phyloP scores from a whole-genome alignment of 2,113 vertebrate species.

The Dasyprocta punctata region DNA sequence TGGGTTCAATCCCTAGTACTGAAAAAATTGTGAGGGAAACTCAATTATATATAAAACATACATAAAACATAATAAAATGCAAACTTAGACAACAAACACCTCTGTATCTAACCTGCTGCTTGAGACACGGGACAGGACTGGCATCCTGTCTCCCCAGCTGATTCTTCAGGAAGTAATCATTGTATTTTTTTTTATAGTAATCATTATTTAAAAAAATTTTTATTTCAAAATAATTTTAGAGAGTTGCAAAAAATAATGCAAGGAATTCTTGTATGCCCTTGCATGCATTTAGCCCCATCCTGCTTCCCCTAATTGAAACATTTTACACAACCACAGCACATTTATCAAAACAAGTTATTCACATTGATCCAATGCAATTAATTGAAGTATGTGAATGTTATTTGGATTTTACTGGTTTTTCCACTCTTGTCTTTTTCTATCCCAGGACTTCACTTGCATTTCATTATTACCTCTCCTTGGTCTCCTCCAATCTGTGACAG shows the following conservation, averaged over 20 bases:
- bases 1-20: neutral
- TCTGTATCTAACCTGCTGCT: too few species aligned
- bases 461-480: fast-evolving
- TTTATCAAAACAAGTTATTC: neutral
- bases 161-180: neutral
- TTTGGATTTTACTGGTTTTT: neutral
- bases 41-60: neutral
- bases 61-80: neutral
- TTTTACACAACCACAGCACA: fast-evolving
- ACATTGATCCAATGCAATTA: fast-evolving
- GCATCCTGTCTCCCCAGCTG: fast-evolving
- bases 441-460: neutral
- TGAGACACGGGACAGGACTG: neutral
- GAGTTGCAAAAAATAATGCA: neutral
- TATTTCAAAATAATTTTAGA: neutral
- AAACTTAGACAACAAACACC: neutral
- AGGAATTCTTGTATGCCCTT: too few species aligned
- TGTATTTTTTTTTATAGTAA: neutral
- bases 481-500: neutral
- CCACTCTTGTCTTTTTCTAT: neutral
- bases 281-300: too few species aligned
- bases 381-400: neutral
- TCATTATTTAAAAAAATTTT: neutral
- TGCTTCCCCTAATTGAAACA: neutral
- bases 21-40: neutral